Base-by-base conservation (phyloP, 2,113 vertebrate species). In the Hypomesus transpacificus region DNA sequence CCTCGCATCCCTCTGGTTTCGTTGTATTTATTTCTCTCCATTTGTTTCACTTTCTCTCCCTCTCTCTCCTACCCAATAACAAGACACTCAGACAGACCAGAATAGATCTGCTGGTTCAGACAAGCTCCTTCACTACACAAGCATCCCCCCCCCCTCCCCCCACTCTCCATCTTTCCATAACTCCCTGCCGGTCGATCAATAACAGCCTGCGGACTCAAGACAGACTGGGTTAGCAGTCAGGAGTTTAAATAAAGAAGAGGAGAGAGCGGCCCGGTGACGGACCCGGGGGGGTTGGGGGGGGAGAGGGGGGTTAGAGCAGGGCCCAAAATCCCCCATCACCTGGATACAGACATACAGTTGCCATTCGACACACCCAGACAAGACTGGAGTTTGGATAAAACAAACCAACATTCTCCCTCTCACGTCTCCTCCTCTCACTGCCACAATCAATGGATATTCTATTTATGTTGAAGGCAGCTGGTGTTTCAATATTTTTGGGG, bases 21-120 rank as follows among this genome's bases (percentile, higher is more conserved):
- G 66, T 14, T 63, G n/a, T 61, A 9, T 11, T 34, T 6, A 20
- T 51, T 68, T n/a, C 71, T 70, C 68, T 64, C 75, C 34, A 57
- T 59, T 65, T 52, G n/a, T 46, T 7, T 34, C 75, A 31, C 22
- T 31, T 13, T 66, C 59, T 69, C 46, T 71, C 50, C 64, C 68
- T 54, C 2, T 24, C 56, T 66, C 57, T 81, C 59, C 65, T 69
- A 60, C 65, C 75, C 79, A 73, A 80, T 83, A 84, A 85, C 74
- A 83, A 87, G 66, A 74, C 81, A 71, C 26, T 0, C 54, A 84
- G 81, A 75, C 61, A 9, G 83, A 81, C 82, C 82, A 75, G 85
- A 88, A 90, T 85, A 88, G 85, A 80, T 65, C 74, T 76, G 79
- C 70, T 14, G 62, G 78, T 76, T 85, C 78, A 82, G 80, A 82